These are phyloP conservation scores for Centropristis striata DNA, from an alignment of 2,113 vertebrate species.

Conservation along the genomic window DNA sequence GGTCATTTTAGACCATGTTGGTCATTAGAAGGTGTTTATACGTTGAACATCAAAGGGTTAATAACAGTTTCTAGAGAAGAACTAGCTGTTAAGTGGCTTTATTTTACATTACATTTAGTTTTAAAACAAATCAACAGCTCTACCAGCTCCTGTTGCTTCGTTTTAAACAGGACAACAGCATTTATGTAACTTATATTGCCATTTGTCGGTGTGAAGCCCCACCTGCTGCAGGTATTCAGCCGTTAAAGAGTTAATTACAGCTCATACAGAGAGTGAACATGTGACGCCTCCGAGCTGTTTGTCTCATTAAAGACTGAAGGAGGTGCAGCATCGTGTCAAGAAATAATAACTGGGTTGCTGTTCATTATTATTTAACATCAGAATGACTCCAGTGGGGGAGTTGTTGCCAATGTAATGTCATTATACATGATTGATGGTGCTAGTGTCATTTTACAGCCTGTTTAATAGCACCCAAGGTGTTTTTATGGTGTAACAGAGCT, in stretches of 20 bases:
- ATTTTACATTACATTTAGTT: not conserved
- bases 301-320: not conserved
- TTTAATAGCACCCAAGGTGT: not conserved
- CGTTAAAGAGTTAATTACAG: constrained; percentile 28
- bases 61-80: not conserved
- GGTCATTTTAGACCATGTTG: too few relatives aligned
- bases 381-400: not conserved
- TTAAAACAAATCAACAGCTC: not conserved
- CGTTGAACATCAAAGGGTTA: too few relatives aligned
- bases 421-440: not conserved
- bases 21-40: too few relatives aligned
- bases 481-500: too few relatives aligned
- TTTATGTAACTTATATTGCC: not conserved
- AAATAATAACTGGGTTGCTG: not conserved
- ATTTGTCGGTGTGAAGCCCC: not conserved
- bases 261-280: not conserved
- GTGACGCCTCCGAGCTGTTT: constrained; percentile 8
- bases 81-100: not conserved
- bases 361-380: not conserved
- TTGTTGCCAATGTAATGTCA: not conserved
- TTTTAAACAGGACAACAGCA: not conserved
- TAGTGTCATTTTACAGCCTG: not conserved
- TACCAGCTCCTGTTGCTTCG: not conserved
- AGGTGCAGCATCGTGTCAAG: not conserved
- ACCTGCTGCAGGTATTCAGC: not conserved